These are phyloP conservation scores for Drosophila trapezifrons DNA, from an alignment of 1,140 invertebrate genomes.

Conservation along the genomic window DNA sequence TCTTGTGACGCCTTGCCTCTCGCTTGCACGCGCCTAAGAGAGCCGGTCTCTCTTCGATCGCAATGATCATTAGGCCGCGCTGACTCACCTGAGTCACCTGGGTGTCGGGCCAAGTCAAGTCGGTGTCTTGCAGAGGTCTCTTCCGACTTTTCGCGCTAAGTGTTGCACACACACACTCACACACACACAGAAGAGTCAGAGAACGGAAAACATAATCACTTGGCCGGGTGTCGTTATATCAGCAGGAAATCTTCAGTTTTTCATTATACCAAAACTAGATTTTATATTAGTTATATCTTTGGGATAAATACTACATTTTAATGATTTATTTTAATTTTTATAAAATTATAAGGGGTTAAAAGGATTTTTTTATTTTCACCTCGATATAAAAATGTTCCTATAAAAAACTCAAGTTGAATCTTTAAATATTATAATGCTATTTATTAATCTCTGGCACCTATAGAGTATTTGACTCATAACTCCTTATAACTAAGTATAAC, in stretches of 20 bases:
- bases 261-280: background rate
- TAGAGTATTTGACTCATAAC: too few species aligned
- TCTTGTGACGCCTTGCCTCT: conserved; percentile 15
- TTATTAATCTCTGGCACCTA: too few species aligned
- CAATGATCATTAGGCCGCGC: conserved; percentile 63
- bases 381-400: too few species aligned
- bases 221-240: conserved; percentile 5
- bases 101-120: conserved; percentile 11
- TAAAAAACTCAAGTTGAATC: too few species aligned
- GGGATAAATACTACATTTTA: background rate
- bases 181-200: background rate
- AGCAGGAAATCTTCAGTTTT: background rate
- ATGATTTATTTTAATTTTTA: too few species aligned
- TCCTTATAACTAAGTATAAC: too few species aligned
- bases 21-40: conserved; percentile 31
- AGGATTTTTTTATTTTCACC: too few species aligned
- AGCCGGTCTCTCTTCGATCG: conserved; percentile 33
- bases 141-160: conserved; percentile 23
- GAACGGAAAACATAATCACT: conserved; percentile 13
- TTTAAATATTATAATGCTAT: too few species aligned
- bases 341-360: background rate
- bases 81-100: conserved; percentile 36
- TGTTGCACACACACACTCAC: conserved; percentile 19
- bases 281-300: background rate
- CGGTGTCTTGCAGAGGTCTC: conserved; percentile 21